Conservation (phyloP, 2,113 vertebrate genomes). For the Prinia subflava region DNA sequence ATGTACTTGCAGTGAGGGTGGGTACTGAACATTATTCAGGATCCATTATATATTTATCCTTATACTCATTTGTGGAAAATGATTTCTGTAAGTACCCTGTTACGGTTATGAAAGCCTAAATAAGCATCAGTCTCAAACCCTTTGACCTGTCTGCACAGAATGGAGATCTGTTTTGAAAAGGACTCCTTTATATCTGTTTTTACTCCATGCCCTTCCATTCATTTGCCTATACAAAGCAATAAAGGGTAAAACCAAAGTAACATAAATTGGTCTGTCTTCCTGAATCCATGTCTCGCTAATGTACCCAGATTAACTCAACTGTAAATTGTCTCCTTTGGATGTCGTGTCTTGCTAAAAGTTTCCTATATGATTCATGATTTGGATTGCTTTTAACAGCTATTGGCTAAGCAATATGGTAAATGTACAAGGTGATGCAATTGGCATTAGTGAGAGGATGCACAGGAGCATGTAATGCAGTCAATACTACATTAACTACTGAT, state of each 20-base stretch:
- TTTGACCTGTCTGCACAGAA: slow-evolving; percentile 54
- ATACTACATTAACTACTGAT: slow-evolving; percentile 99
- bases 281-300: slow-evolving; percentile 96
- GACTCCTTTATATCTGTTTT: slow-evolving; percentile 80
- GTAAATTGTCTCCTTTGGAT: slow-evolving; percentile 99
- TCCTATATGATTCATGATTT: slow-evolving; percentile 99
- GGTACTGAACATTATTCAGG: slow-evolving; percentile 17
- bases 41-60: slow-evolving; percentile 63
- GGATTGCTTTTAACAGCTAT: slow-evolving; percentile 99
- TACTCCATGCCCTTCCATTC: slow-evolving; percentile 85
- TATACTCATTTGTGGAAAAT: slow-evolving; percentile 49
- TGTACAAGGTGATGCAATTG: slow-evolving; percentile 99
- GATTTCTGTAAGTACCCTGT: slow-evolving; percentile 59
- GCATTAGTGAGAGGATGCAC: slow-evolving; percentile 99
- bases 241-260: slow-evolving; percentile 84
- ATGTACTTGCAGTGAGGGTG: not conserved
- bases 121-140: slow-evolving; percentile 59
- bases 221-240: slow-evolving; percentile 87
- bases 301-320: slow-evolving; percentile 99
- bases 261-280: slow-evolving; percentile 96
- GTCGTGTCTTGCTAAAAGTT: slow-evolving; percentile 98
- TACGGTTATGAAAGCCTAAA: slow-evolving; percentile 58
- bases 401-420: slow-evolving; percentile 99
- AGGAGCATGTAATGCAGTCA: slow-evolving; percentile 99
- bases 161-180: slow-evolving; percentile 52